Percentiles rank a stretch among this genome's conserved stretches.
phyloP scores from a whole-genome alignment of 2,113 vertebrate species.

The Notothenia rossii region DNA sequence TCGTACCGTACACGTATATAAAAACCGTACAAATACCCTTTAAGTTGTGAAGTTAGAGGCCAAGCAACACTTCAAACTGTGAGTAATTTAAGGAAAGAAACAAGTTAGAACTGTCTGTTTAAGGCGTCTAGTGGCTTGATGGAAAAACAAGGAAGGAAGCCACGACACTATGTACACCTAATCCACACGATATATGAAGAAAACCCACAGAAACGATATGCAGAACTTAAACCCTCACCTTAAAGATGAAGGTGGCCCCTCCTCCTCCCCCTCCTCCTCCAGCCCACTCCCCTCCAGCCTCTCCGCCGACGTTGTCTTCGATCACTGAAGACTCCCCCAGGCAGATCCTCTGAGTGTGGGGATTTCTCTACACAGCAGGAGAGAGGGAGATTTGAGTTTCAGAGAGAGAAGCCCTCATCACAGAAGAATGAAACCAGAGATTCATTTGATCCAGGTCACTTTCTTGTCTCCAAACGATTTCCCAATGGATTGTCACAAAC shows the following conservation, averaged over 20 bases:
- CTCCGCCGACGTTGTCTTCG: constrained; percentile 83
- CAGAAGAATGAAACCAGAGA: constrained; percentile 11
- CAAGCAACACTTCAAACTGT: too few species aligned
- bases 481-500: background rate
- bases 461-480: constrained; percentile 2
- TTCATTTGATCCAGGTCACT: constrained; percentile 10
- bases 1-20: too few species aligned
- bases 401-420: background rate
- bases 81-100: too few species aligned
- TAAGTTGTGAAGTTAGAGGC: too few species aligned
- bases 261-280: constrained; percentile 93
- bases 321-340: constrained; percentile 89
- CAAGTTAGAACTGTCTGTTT: too few species aligned
- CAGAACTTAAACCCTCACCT: constrained; percentile 71
- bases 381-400: constrained; percentile 19
- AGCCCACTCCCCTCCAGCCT: constrained; percentile 82
- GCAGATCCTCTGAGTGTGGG: constrained; percentile 88
- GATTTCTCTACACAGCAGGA: constrained; percentile 80
- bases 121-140: too few species aligned
- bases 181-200: background rate
- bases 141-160: too few species aligned
- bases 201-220: background rate
- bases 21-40: too few species aligned
- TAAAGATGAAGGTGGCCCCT: constrained; percentile 90
- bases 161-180: background rate